phyloP scores from a whole-genome alignment of 2,113 vertebrate species.

The Vulpes lagopus region DNA sequence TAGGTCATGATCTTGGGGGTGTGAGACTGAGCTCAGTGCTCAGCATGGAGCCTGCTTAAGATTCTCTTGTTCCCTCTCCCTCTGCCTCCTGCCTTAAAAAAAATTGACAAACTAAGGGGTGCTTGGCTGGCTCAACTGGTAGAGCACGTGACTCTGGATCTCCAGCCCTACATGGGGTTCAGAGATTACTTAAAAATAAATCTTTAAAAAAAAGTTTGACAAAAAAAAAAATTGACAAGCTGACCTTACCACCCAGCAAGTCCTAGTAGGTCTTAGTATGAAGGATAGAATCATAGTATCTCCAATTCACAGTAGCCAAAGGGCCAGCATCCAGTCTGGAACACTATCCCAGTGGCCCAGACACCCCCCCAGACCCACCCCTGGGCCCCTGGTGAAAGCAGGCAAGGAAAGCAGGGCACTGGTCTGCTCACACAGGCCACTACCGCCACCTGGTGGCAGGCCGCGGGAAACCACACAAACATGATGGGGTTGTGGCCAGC shows the following conservation, averaged over 20 bases:
- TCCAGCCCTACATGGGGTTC: neutral
- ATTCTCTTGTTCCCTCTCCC: neutral
- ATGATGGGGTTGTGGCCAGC: fast-evolving
- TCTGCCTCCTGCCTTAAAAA: neutral
- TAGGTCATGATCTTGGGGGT: neutral
- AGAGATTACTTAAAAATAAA: neutral
- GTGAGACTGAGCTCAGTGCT: neutral
- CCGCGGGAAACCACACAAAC: fast-evolving
- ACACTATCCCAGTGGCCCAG: neutral
- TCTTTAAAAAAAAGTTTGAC: neutral
- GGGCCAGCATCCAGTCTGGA: neutral
- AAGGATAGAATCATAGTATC: neutral
- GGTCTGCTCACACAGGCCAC: neutral
- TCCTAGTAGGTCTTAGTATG: neutral
- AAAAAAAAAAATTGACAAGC: neutral
- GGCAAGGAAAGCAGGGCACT: neutral
- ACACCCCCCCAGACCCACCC: neutral
- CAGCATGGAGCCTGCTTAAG: neutral
- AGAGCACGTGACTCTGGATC: neutral
- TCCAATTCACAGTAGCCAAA: neutral
- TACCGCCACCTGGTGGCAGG: neutral
- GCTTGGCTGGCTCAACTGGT: neutral
- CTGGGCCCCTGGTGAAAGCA: fast-evolving
- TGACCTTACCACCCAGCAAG: neutral
- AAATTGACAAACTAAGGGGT: neutral